These are phyloP conservation scores for Microcaecilia unicolor DNA, from an alignment of 2,797 vertebrate genomes.

Conservation along the genomic window DNA sequence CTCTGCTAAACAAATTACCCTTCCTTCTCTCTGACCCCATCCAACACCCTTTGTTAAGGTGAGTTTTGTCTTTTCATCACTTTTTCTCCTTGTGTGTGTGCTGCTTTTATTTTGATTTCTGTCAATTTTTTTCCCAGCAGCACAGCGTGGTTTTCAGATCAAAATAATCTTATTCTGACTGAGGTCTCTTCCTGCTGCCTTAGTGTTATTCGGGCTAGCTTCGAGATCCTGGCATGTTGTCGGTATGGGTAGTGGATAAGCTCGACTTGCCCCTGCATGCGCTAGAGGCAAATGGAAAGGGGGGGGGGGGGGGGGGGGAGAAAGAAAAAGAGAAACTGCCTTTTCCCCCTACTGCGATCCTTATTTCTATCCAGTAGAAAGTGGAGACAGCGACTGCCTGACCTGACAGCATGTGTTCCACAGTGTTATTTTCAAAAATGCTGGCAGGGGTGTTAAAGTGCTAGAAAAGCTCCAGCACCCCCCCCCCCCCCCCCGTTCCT, in stretches of 20 bases:
- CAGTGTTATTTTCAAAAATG: too few relatives aligned
- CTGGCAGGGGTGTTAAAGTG: too few relatives aligned
- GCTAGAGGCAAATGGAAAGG: conserved; percentile 8
- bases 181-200: conserved; percentile 26
- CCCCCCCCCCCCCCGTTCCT: accelerated
- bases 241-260: too few relatives aligned
- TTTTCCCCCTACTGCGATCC: too few relatives aligned
- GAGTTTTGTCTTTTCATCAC: conserved; percentile 49
- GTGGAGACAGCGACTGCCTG: too few relatives aligned
- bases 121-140: too few relatives aligned
- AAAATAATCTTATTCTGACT: too few relatives aligned
- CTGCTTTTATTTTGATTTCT: neutral
- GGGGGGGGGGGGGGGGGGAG: too few relatives aligned
- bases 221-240: conserved; percentile 20
- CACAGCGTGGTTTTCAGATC: too few relatives aligned
- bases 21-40: conserved; percentile 41
- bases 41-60: conserved; percentile 48
- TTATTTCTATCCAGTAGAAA: too few relatives aligned
- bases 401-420: too few relatives aligned
- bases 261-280: conserved; percentile 11
- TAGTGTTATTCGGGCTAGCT: conserved; percentile 30
- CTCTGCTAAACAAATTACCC: conserved; percentile 35
- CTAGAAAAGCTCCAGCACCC: too few relatives aligned
- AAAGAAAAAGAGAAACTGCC: neutral
- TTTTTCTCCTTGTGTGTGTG: conserved; percentile 32